Base-by-base conservation (phyloP, 1,140 invertebrate species). In the Bathynomus jamesi region DNA sequence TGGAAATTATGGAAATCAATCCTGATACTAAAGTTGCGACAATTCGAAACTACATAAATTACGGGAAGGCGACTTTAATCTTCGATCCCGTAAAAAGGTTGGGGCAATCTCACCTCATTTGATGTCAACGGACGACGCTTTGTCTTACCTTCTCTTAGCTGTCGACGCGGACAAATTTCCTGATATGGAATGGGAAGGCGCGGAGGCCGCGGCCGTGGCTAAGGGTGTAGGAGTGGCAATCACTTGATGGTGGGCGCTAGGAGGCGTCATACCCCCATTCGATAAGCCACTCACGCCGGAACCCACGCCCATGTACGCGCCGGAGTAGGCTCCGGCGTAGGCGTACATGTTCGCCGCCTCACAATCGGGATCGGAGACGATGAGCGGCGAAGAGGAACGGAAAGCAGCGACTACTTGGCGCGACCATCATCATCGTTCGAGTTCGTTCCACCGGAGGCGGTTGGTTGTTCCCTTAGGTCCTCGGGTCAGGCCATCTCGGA, bases 241-340 rank as follows among this genome's bases (percentile, higher is more conserved):
- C 2, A 53, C 40, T 21, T 53, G 40, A 53, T 53, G 40, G 40
- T 53, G 40, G 21, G 40, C 40, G 1, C 40, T 21, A 21, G 40
- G 40, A 3, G 40, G 40, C 5, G 40, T 53, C 40, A 53, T 53
- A 53, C 40, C 40, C 13, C 40, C 40, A 53, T 53, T 53, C 4
- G 72, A 74, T 17, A 74, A 61, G n/a, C 72, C 69, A 28, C 72
- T 69, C 29, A 74, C 72, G 68, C 72, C 72, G n/a, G 72, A 70
- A 10, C 68, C 72, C 25, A 74, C 72, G 64, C 72, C 72, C 72
- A 74, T 74, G 65, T 74, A 74, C 24, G 72, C 72, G 28, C 72
- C 72, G 17, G 72, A 70, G 30, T 74, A 74, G 10, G 72, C 69
- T 53, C 72, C 72, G 40, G 40, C 40, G 72, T 74, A 74, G 53